Conservation (phyloP, 2,888 invertebrate species). For the Watsonalla cultraria region DNA sequence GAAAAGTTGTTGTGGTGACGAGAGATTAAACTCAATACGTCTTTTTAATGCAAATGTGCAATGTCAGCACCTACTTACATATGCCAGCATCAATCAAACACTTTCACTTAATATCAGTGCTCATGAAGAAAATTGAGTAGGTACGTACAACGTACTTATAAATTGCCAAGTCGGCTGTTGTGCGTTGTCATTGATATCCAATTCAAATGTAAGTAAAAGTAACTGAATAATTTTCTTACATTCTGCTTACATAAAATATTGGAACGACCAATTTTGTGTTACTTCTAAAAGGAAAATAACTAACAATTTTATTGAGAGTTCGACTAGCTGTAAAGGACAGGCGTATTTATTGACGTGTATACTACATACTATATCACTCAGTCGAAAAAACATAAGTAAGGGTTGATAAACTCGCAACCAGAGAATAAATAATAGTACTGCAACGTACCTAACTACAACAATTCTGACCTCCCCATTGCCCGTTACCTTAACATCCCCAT, state of each 20-base stretch:
- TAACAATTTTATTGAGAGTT: too few species aligned
- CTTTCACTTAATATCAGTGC: constrained; percentile 15
- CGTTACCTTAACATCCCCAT: too few species aligned
- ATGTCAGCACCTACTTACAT: constrained; percentile 4
- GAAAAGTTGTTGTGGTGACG: neutral
- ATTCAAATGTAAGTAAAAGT: constrained; percentile 20
- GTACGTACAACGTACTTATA: constrained; percentile 6
- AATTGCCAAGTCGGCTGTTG: constrained; percentile 12
- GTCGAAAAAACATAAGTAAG: too few species aligned
- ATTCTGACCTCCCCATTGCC: too few species aligned
- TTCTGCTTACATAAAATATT: constrained; percentile 11
- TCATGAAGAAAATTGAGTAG: constrained; percentile 5
- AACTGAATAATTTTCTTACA: neutral
- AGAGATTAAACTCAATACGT: neutral
- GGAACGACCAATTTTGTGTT: constrained; percentile 4
- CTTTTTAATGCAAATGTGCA: neutral
- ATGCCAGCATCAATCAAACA: constrained; percentile 11
- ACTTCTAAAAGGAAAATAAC: too few species aligned
- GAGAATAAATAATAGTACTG: too few species aligned
- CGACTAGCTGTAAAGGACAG: too few species aligned
- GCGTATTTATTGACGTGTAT: too few species aligned
- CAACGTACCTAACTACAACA: too few species aligned
- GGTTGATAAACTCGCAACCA: too few species aligned
- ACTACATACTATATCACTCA: too few species aligned
- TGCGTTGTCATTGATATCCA: constrained; percentile 43